Evolutionary conservation across 2,888 invertebrate genomes (phyloP).

Genomic region (Acronicta leporina): DNA sequence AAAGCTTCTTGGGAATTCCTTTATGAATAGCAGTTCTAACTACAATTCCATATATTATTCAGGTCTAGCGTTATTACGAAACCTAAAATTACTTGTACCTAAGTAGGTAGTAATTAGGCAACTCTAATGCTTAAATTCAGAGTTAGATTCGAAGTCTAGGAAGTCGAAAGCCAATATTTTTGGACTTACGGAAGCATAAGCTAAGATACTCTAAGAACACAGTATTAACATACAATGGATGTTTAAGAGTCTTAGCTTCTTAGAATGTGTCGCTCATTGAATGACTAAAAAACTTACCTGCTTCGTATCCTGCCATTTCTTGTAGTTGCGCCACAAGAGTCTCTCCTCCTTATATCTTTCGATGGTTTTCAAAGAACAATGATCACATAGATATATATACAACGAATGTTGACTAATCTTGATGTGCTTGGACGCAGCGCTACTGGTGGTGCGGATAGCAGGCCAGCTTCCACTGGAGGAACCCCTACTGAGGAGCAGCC

Average conservation of each 20-base stretch:
- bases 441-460: constrained; percentile 97
- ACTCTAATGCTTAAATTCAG: too few relatives aligned
- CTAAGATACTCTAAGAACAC: too few relatives aligned
- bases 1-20: constrained; percentile 4
- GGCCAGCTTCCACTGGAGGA: constrained; percentile 93
- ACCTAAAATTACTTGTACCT: too few relatives aligned
- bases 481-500: constrained; percentile 95
- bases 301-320: background rate
- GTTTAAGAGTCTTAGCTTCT: too few relatives aligned
- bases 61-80: background rate
- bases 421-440: constrained; percentile 89
- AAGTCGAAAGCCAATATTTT: too few relatives aligned
- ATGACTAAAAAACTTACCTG: background rate
- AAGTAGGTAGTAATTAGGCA: too few relatives aligned
- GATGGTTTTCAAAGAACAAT: background rate
- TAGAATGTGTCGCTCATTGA: background rate
- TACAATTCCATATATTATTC: background rate
- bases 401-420: constrained; percentile 13
- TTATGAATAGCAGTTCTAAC: constrained; percentile 5
- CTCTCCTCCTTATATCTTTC: background rate
- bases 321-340: background rate
- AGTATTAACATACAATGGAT: too few relatives aligned
- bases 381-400: background rate
- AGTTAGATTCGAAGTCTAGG: too few relatives aligned
- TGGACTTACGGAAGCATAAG: too few relatives aligned